A percentile compares a stretch with the other conserved stretches of the same genome.
These are phyloP conservation scores for Nothoprocta perdicaria DNA, from an alignment of 2,113 vertebrate genomes.

Conservation along the genomic window DNA sequence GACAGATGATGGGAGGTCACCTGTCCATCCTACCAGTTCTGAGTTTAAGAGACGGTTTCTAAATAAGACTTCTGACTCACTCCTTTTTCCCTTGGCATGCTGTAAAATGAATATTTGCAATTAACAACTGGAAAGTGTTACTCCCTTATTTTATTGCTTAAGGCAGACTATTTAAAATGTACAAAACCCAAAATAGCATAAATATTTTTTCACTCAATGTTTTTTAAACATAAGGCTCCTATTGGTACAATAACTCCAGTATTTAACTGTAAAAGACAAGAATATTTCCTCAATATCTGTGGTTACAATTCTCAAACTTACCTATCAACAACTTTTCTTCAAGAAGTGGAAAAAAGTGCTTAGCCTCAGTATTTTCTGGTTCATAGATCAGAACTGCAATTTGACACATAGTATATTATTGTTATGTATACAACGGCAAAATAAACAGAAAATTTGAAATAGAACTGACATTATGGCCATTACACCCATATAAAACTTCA, in stretches of 20 bases:
- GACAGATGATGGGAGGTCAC: neutral
- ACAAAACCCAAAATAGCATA: neutral
- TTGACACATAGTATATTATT: constrained; percentile 28
- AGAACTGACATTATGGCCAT: neutral
- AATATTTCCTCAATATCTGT: neutral
- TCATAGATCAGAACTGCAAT: constrained; percentile 85
- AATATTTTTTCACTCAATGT: neutral
- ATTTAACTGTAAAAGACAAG: neutral
- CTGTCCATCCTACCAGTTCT: neutral
- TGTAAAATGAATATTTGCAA: neutral
- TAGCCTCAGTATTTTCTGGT: constrained; percentile 83
- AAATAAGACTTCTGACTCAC: neutral
- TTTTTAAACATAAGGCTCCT: neutral
- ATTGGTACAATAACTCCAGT: neutral
- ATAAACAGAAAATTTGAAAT: neutral
- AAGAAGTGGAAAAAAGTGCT: constrained; percentile 83
- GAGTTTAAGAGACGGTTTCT: neutral
- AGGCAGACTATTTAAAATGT: neutral
- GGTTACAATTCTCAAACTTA: constrained; percentile 59
- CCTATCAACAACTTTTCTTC: constrained; percentile 78
- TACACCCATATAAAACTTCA: neutral
- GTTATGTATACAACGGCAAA: neutral
- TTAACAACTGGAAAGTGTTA: neutral
- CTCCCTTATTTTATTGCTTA: neutral
- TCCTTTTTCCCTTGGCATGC: neutral